phyloP scores from a whole-genome alignment of 1,140 invertebrate genomes.

The Eumaeus atala region DNA sequence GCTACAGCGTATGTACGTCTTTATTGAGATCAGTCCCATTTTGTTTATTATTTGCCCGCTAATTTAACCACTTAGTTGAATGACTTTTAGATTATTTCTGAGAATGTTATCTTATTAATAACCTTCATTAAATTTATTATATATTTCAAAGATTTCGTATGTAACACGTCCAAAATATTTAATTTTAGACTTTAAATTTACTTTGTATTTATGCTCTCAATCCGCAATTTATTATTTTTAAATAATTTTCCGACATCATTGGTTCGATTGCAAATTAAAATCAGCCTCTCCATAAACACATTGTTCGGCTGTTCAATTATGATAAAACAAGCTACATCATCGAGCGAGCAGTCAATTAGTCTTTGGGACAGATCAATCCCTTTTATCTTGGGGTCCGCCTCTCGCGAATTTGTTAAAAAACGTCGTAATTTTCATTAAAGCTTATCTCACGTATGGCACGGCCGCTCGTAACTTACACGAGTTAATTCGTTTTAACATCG shows the following conservation, averaged over 20 bases:
- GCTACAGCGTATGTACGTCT: too few relatives aligned
- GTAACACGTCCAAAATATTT: too few relatives aligned
- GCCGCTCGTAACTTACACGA: constrained; percentile 52
- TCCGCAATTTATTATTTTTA: too few relatives aligned
- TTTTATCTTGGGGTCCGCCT: constrained; percentile 45
- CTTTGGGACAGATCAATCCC: constrained; percentile 59
- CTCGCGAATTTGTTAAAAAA: constrained; percentile 60
- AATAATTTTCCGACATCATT: constrained; percentile 5
- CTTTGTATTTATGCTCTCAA: too few relatives aligned
- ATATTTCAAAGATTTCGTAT: too few relatives aligned
- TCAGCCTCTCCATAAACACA: constrained; percentile 30
- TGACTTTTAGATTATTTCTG: too few relatives aligned
- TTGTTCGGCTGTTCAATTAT: constrained; percentile 40
- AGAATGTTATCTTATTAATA: too few relatives aligned
- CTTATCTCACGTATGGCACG: constrained; percentile 47
- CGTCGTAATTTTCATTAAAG: constrained; percentile 60
- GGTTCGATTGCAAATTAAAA: constrained; percentile 18
- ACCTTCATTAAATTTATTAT: too few relatives aligned
- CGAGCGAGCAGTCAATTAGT: constrained; percentile 44
- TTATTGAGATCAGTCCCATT: too few relatives aligned
- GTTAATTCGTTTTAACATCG: constrained; percentile 69
- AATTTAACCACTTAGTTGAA: too few relatives aligned
- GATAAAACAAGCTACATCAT: constrained; percentile 42
- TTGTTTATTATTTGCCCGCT: too few relatives aligned
- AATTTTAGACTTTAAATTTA: too few relatives aligned